Evolutionary conservation across 2,113 vertebrate species (phyloP), one percentile per base, ranked within the genome.

Genomic region (Nothobranchius furzeri): DNA sequence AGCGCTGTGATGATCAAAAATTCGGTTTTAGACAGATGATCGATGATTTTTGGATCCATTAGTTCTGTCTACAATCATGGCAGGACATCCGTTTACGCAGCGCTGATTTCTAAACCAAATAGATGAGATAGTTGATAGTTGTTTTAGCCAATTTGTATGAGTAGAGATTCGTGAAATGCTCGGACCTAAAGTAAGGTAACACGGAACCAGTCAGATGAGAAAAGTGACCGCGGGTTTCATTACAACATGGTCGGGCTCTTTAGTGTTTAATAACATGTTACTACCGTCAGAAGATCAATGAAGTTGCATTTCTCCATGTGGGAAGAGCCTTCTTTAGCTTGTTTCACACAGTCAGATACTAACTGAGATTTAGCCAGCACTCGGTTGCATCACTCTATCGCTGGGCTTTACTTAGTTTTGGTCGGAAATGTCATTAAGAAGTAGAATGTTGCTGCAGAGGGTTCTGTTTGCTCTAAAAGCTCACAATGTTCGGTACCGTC

Each of bases 361-460:
- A 43, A 7, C 9, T 10, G n/a, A n/a, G 53, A 46, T 4, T 9
- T 10, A n/a, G 15, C 0, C 20, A 6, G 43, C 14, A 7, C 12
- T 9, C 13, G 37, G 3, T 42, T 37, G n/a, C 50, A 6, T 40
- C 37, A 8, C 37, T 40, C 7, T 9, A 4, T 40, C 37, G 37
- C 13, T 7, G 40, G 11, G 17, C 2, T 35, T 60, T 13, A 53
- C 11, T 24, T 4, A 13, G 24, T 15, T 20, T 37, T 12, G 13
- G 3, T 10, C 20, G 36, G 46, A 58, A 17, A 88, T 88, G 86
- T 74, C 86, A 9, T 11, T 70, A 10, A 78, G 6, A 11, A 55
- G 73, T 73, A 64, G 80, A 4, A 13, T 47, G 0, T 1, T 76
- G 15, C 13, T 87, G 13, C 79, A n/a, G 35, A 77, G 74, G 6